phyloP scores from a whole-genome alignment of 2,113 vertebrate genomes.

The Cryptotis parvus region DNA sequence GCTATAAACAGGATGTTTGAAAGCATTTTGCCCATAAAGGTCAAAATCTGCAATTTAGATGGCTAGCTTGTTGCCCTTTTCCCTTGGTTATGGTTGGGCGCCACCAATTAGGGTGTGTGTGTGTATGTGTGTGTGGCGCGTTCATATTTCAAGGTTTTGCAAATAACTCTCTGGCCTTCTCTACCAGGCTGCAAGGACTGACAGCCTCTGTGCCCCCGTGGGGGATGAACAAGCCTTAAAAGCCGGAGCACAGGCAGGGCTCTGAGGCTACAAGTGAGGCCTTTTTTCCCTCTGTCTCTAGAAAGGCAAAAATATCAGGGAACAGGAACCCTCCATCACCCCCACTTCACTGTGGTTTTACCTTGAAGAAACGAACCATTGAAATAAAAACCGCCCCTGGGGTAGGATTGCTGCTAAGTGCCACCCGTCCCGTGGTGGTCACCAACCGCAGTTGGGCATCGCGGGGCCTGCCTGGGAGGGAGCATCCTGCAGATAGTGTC shows the following conservation, averaged over 20 bases:
- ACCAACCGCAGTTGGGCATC: too few relatives aligned
- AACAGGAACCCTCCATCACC: neutral
- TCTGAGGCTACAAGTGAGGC: neutral
- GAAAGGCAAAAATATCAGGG: neutral
- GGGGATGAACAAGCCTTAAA: neutral
- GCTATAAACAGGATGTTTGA: conserved; percentile 75
- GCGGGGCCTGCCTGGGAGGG: too few relatives aligned
- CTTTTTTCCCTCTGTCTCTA: conserved; percentile 19
- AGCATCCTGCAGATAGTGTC: neutral
- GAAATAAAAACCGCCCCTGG: neutral
- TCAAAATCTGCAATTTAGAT: conserved; percentile 84
- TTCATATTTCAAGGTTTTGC: neutral
- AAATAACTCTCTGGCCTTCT: neutral
- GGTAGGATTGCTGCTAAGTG: neutral
- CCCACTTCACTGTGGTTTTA: neutral
- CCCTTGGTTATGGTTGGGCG: conserved; percentile 61
- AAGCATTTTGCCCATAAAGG: conserved; percentile 80
- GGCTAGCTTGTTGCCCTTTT: conserved; percentile 52
- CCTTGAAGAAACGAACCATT: conserved; percentile 8
- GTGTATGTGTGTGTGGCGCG: neutral
- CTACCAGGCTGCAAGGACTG: neutral
- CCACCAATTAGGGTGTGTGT: conserved; percentile 58
- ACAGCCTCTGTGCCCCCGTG: neutral
- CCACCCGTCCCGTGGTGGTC: too few relatives aligned
- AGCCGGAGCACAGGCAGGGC: neutral